Evolutionary conservation across 2,888 invertebrate genomes (phyloP), one percentile per base, ranked within the genome.

Genomic region (Plebejus anna): DNA sequence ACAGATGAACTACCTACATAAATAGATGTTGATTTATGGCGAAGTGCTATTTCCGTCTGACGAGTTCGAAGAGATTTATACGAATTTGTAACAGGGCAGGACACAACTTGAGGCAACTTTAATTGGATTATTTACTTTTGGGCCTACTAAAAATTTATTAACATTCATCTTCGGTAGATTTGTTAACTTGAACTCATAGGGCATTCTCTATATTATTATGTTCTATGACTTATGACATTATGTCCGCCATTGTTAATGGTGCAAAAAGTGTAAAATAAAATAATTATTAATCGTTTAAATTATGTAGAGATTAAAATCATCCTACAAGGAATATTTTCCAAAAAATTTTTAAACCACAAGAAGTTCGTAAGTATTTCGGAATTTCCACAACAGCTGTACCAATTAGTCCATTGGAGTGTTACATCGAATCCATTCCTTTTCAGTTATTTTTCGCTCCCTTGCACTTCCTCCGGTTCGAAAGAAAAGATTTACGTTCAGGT

Each of bases 21-120:
- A 94, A 94, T 92, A 92, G 94, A 93, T 88, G 86, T 83, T 86
- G 88, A 94, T 93, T 94, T 93, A 94, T 92, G 90, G 87, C 89
- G 87, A 89, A 90, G 90, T 90, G 91, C 89, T 94, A 94, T 94
- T 93, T 93, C 92, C 92, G 93, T 90, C 88, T 85, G 89, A 87
- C 88, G 88, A 89, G 87, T 89, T 89, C 87, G 86, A 87, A 81
- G 83, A 92, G 93, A 94, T 94, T 94, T 94, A 93, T 92, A 87
- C 84, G 90, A 91, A 89, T 92, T 90, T 91, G 90, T 89, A 92
- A 90, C 91, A 90, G 88, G 86, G 85, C 90, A 86, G 85, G 89
- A 91, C 90, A 87, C 84, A 86, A 90, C 89, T 89, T 86, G 89
- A 89, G 88, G 85, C 89, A 88, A 90, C 90, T 90, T 92, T 92